Percentiles rank a stretch among this genome's conserved stretches.
These are phyloP conservation scores for Exephanes ischioxanthus DNA, from an alignment of 2,888 invertebrate genomes.

Conservation along the genomic window DNA sequence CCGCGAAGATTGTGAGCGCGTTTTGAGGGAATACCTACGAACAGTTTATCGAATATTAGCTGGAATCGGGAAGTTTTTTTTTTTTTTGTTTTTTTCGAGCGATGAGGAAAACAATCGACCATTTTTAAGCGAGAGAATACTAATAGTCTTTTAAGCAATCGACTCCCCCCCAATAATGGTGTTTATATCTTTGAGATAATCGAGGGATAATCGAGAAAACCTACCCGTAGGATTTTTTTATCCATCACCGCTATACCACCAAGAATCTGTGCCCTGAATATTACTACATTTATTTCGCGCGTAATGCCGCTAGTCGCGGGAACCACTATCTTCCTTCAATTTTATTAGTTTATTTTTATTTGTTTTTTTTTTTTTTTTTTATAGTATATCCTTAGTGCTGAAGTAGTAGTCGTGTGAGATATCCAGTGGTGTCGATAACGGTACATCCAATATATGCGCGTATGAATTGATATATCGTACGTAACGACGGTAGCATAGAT, in stretches of 20 bases:
- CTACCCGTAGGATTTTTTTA: conserved; percentile 38
- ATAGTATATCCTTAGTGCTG: conserved; percentile 31
- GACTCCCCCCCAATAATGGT: conserved; percentile 24
- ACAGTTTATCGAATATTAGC: conserved; percentile 76
- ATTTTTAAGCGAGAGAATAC: conserved; percentile 64
- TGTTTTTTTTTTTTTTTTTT: conserved; percentile 48
- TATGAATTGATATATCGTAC: conserved; percentile 24
- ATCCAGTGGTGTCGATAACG: conserved; percentile 37
- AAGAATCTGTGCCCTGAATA: conserved; percentile 57
- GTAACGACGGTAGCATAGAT: background rate
- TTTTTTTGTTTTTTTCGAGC: conserved; percentile 24
- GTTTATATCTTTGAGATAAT: conserved; percentile 45
- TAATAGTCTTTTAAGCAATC: conserved; percentile 59
- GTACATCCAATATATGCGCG: background rate
- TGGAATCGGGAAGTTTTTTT: conserved; percentile 69
- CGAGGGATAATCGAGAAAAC: conserved; percentile 22
- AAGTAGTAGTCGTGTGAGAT: conserved; percentile 34
- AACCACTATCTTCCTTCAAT: conserved; percentile 53
- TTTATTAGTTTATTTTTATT: conserved; percentile 19
- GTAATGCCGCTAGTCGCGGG: conserved; percentile 58
- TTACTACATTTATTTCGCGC: conserved; percentile 56
- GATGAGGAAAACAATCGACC: conserved; percentile 58
- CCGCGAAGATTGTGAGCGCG: conserved; percentile 43
- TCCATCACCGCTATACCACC: conserved; percentile 2
- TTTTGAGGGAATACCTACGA: conserved; percentile 76